phyloP scores from a whole-genome alignment of 2,113 vertebrate species.

The Aplodontia rufa region DNA sequence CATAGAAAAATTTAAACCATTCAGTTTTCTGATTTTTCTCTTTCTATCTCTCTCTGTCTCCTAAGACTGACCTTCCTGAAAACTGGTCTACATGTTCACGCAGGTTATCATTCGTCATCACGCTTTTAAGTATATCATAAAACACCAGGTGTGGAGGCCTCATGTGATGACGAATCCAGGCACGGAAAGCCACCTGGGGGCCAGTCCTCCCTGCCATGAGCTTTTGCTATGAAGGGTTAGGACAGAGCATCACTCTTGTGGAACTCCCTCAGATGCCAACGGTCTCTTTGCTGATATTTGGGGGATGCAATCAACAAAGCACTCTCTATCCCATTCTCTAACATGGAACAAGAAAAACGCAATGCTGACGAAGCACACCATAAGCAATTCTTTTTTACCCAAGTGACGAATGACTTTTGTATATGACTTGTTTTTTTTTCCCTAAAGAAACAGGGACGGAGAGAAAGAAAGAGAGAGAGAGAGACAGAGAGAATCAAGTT shows the following conservation, averaged over 20 bases:
- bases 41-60: background rate
- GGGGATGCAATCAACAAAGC: background rate
- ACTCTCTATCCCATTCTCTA: background rate
- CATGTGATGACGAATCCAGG: background rate
- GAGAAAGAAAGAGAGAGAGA: too few relatives aligned
- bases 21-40: background rate
- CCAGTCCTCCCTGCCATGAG: background rate
- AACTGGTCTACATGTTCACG: background rate
- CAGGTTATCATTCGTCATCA: background rate
- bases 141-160: background rate
- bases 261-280: background rate
- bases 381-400: background rate
- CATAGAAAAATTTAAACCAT: background rate
- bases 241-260: rapidly evolving
- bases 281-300: background rate
- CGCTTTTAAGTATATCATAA: background rate
- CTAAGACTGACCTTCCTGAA: background rate
- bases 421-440: too few relatives aligned
- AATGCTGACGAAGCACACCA: background rate
- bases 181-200: background rate
- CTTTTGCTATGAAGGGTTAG: background rate
- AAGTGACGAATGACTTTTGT: background rate
- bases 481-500: too few relatives aligned
- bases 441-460: too few relatives aligned
- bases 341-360: background rate